Evolutionary conservation across 1,140 invertebrate species (phyloP), one percentile per base, ranked within the genome.

Genomic region (Heliconius hermathena): DNA sequence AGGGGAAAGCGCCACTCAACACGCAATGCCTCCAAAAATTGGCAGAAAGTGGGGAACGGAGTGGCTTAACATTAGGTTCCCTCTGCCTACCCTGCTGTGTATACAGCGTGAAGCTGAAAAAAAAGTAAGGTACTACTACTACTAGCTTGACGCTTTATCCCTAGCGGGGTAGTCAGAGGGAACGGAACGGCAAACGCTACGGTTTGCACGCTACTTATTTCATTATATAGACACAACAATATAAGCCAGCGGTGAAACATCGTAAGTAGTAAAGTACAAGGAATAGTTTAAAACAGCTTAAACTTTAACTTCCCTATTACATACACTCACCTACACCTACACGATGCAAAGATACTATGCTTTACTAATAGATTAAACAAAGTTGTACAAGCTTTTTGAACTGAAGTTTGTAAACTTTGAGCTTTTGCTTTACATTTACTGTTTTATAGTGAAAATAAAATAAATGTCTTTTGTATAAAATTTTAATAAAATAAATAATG

Each of bases 231-330:
- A 57, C 20, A 66, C 22, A 26, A 26, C 60, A 66, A 66, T 66
- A 26, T 66, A 66, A 66, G 60, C 60, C 22, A 66, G 60, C 60
- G 60, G 60, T 66, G 60, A 66, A 66, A 66, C 60, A 66, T 66
- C 26, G 26, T 66, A 66, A 66, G 60, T 66, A 66, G 60, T 66
- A 66, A 66, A 66, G 60, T 66, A 66, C 60, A 16, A 66, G 60
- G 26, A 66, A 66, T 66, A 66, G 60, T 66, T 66, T 66, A 66
- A 66, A 66, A 66, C 26, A 66, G 60, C 60, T 66, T 66, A 66
- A 66, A 66, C 60, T 66, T 66, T 0, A 66, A 66, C 60, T 66
- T 26, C 60, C n/a, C 22, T 66, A 66, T 66, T 16, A 66, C 60
- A 29, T 11, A 66, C 60, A 66, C 60, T 26, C 26, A 66, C 60